A percentile compares a stretch with the other conserved stretches of the same genome.
These are phyloP conservation scores for Alcedo quadribrachys DNA, from an alignment of 2,797 vertebrate genomes.

Conservation along the genomic window DNA sequence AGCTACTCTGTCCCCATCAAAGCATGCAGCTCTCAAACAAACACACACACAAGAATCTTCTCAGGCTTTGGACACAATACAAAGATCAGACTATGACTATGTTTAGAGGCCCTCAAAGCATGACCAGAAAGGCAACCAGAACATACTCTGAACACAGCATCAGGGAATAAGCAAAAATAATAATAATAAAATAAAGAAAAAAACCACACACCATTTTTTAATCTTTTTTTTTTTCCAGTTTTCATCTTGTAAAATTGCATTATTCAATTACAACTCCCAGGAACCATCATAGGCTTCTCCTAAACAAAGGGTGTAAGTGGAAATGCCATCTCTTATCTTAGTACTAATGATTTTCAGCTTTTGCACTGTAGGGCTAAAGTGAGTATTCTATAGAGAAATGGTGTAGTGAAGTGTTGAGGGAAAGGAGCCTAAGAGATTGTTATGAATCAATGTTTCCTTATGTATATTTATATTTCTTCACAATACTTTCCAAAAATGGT, in stretches of 20 bases:
- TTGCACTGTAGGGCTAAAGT: background rate
- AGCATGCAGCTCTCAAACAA: background rate
- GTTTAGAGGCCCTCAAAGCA: background rate
- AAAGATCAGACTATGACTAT: background rate
- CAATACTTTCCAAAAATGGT: background rate
- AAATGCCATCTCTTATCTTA: background rate
- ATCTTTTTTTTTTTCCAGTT: background rate
- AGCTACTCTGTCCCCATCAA: background rate
- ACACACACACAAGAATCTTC: background rate
- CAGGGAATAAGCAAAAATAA: background rate
- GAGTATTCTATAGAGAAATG: conserved; percentile 30
- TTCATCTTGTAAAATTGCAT: background rate
- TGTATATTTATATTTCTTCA: conserved; percentile 16
- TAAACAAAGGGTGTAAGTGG: background rate
- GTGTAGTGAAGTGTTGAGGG: background rate
- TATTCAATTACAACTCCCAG: background rate
- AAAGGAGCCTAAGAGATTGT: conserved; percentile 13
- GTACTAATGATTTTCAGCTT: conserved; percentile 23
- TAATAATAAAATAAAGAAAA: too few relatives aligned
- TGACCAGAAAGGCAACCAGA: background rate
- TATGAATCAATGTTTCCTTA: conserved; percentile 26
- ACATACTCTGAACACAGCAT: background rate
- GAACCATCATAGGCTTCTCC: background rate
- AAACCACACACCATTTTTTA: too few relatives aligned
- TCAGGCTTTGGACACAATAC: background rate